Evolutionary conservation across 2,113 vertebrate species (phyloP).

Genomic region (Lepus timidus): DNA sequence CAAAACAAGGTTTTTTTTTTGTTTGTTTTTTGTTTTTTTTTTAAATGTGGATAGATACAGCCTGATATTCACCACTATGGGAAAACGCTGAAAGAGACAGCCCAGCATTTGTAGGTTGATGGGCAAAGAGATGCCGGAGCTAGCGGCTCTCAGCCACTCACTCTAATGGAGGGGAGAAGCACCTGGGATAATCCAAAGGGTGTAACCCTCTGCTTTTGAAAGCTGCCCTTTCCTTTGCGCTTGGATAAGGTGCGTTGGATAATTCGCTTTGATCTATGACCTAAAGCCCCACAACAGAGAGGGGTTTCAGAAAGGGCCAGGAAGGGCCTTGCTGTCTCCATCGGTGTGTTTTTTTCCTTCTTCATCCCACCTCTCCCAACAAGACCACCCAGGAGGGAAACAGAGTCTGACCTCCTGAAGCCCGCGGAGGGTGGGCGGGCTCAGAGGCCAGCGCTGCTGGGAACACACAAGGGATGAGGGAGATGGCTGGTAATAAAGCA

Average conservation of each 20-base stretch:
- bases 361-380: neutral
- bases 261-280: constrained; percentile 27
- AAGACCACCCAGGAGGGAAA: neutral
- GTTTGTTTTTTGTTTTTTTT: neutral
- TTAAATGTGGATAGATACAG: neutral
- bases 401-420: neutral
- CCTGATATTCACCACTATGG: neutral
- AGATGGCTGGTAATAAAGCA: neutral
- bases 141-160: constrained; percentile 22
- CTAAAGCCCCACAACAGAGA: neutral
- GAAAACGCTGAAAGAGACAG: neutral
- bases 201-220: constrained; percentile 46
- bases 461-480: neutral
- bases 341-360: neutral
- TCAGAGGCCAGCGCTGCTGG: too few species aligned
- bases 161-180: constrained; percentile 42
- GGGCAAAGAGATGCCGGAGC: neutral
- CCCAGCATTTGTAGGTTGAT: neutral
- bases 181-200: neutral
- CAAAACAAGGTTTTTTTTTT: neutral
- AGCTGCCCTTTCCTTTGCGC: constrained; percentile 23
- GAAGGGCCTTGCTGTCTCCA: neutral
- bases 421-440: neutral
- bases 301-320: neutral
- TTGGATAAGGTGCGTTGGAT: constrained; percentile 24